A percentile compares a stretch with the other conserved stretches of the same genome.
Evolutionary conservation across 2,113 vertebrate genomes (phyloP).

Genomic region (Mormyrus iriodes): DNA sequence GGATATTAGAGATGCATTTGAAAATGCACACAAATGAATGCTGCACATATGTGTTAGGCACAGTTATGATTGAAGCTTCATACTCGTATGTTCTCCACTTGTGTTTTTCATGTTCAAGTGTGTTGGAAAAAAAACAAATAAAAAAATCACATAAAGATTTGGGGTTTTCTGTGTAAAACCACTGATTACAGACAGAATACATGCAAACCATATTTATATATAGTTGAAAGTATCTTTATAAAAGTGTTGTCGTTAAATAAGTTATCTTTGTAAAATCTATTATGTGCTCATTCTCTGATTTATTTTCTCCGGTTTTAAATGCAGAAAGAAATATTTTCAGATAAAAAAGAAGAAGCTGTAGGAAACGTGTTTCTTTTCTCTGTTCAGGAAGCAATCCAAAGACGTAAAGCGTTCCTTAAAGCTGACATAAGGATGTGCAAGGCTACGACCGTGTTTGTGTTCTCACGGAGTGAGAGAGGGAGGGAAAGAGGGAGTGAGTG

Average conservation of each 20-base stretch:
- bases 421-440: neutral
- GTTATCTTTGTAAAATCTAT: neutral
- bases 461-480: neutral
- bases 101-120: slow-evolving; percentile 29
- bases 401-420: neutral
- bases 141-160: slow-evolving; percentile 15
- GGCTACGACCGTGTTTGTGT: neutral
- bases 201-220: neutral
- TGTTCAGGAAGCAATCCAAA: neutral
- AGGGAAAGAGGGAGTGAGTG: neutral
- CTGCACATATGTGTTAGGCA: neutral
- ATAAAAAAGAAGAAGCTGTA: neutral
- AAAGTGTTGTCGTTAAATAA: neutral
- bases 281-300: neutral
- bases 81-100: slow-evolving; percentile 12
- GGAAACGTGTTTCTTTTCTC: neutral
- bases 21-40: neutral
- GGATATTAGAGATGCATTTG: neutral
- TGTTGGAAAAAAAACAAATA: slow-evolving; percentile 29
- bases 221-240: neutral
- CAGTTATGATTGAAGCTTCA: neutral
- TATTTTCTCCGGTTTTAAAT: neutral
- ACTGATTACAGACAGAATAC: neutral
- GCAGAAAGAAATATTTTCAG: neutral
- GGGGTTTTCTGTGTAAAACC: slow-evolving; percentile 13